These are phyloP conservation scores for Lathronympha strigana DNA, from an alignment of 2,888 invertebrate genomes.

Conservation along the genomic window DNA sequence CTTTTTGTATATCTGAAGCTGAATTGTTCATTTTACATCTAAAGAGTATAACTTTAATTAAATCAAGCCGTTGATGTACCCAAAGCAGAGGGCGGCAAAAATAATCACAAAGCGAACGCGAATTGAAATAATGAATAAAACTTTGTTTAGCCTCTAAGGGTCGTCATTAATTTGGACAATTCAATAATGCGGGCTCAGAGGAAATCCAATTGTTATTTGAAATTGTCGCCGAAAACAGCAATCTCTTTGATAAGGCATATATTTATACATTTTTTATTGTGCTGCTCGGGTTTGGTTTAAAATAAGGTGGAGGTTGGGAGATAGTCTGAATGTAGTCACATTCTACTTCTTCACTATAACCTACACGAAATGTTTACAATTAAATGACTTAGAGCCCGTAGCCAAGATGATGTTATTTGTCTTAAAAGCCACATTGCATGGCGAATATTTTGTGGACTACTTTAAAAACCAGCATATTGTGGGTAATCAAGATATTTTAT, in stretches of 20 bases:
- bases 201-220: constrained; percentile 26
- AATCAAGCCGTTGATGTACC: background rate
- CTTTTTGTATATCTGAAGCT: too few species aligned
- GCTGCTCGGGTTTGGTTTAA: constrained; percentile 7
- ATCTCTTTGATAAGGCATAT: background rate
- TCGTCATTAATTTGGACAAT: constrained; percentile 24
- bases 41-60: background rate
- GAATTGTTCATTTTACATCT: too few species aligned
- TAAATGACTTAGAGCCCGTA: too few species aligned
- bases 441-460: too few species aligned
- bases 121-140: constrained; percentile 29
- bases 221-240: constrained; percentile 15
- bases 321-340: background rate
- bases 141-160: constrained; percentile 23
- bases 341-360: too few species aligned
- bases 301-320: background rate
- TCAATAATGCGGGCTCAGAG: constrained; percentile 11
- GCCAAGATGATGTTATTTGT: too few species aligned
- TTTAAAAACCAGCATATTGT: too few species aligned
- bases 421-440: too few species aligned
- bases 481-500: too few species aligned
- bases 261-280: constrained; percentile 1
- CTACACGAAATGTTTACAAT: too few species aligned
- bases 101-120: constrained; percentile 25
- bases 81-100: constrained; percentile 5